Evolutionary conservation across 2,797 vertebrate species (phyloP), one percentile per base, ranked within the genome.

Genomic region (Onychomys arenicola): DNA sequence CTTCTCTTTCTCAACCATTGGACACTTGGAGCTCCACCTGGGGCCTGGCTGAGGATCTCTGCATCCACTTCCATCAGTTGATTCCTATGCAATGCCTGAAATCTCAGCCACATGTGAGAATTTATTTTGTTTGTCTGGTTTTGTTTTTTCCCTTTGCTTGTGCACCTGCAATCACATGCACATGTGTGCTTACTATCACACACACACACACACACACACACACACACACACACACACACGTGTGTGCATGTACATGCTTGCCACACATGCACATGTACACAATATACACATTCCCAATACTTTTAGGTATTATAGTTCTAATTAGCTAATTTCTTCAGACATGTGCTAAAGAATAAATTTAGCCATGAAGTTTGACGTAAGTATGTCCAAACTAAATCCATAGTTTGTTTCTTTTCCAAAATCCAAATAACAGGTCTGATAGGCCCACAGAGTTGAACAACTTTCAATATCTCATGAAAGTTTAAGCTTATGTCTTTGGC

Each of bases 391-490:
- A 89, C 1, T 75, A 12, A 96, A 81, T 49, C 6, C 10, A 90
- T 37, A 81, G 37, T 93, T 92, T 78, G 21, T 84, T 89, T 87
- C 13, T 89, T 86, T 91, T 57, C 34, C 21, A 93, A 52, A 80
- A 93, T 81, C 46, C 94, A 80, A 82, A 77, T 17, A 69, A 59
- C 32, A 57, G 69, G 19, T 75, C 6, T 78, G 40, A 93, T 46
- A 82, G 25, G 29, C 43, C 21, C 34, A 25, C 2, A 52, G n/a
- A 88, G 90, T 63, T 73, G 14, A 86, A 19, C 37, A 83, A 80
- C 2, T 43, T 80, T 3, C 75, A 86, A 2, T 9, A 93, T 63
- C 57, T 23, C 80, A 16, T 57, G 11, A 65, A n/a, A 43, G 40
- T 34, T 84, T 86, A 77, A 43, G 29, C 4, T 65, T 76, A 76